Evolutionary conservation across 2,888 invertebrate genomes (phyloP), one percentile per base, ranked within the genome.

Genomic region (Tenthredo amoena): DNA sequence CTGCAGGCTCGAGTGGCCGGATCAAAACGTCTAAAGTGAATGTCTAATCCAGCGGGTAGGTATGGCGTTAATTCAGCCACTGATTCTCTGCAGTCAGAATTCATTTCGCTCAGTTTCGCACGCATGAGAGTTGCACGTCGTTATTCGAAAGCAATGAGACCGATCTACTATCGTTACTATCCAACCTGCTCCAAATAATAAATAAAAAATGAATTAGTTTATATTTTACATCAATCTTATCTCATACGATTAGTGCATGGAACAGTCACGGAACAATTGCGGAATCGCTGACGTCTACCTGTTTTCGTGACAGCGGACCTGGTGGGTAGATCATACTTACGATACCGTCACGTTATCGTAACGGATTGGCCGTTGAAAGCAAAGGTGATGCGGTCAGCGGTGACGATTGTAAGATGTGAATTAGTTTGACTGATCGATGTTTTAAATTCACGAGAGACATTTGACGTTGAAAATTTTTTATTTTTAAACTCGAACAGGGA

Each of bases 1-100:
- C 21, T 62, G 26, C 62, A 31, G 7, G 79, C 62, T 81, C 62
- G 81, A 81, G 81, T 81, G 40, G 62, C 81, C 58, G 81, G 81
- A 81, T 81, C 81, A 81, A 81, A 62, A 81, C 81, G 81, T 62
- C 81, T 62, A 37, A 81, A 81, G 81, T 81, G 81, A 81, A 81
- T 81, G 81, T 81, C 81, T 81, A 81, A 81, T 81, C 81, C 81
- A 62, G 15, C 21, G 81, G 81, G 81, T 62, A 62, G 81, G 81
- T 26, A 81, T 18, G 58, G 81, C 62, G 81, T 81, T 81, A 37
- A 81, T 81, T 81, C 37, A 81, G 81, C 50, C 50, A 55, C 62
- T 40, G 62, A n/a, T 55, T n/a, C 40, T 21, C 58, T 62, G 62
- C 58, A 34, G 62, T 7, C 15, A 5, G 21, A 81, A 37, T 62